Conservation (phyloP, 2,797 vertebrate species). For the Galago senegalensis region DNA sequence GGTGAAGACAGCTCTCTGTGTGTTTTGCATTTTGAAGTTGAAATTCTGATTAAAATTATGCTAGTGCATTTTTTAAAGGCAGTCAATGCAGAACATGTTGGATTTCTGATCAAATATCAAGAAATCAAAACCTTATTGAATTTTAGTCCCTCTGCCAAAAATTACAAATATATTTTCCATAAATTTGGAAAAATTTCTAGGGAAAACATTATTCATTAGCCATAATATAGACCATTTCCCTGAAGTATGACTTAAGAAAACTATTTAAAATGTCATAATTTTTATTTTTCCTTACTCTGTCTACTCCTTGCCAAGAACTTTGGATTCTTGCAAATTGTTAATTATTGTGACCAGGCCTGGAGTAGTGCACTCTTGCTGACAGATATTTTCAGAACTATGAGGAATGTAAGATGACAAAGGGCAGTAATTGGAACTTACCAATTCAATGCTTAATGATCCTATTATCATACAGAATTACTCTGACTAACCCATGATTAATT, state of each 20-base stretch:
- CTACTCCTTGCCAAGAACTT: slow-evolving; percentile 68
- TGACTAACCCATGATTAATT: slow-evolving; percentile 57
- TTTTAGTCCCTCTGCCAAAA: slow-evolving; percentile 71
- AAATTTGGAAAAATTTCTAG: slow-evolving; percentile 59
- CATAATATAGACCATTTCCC: slow-evolving; percentile 68
- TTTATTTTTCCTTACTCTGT: slow-evolving; percentile 46
- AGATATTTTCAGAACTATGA: slow-evolving; percentile 74
- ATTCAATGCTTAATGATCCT: slow-evolving; percentile 64
- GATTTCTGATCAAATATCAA: slow-evolving; percentile 80
- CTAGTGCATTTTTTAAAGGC: slow-evolving; percentile 73
- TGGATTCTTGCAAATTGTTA: slow-evolving; percentile 70
- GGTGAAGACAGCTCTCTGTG: slow-evolving; percentile 49
- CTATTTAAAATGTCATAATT: slow-evolving; percentile 6
- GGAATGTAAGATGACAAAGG: slow-evolving; percentile 52
- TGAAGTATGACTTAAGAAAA: slow-evolving; percentile 68
- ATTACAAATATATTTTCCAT: slow-evolving; percentile 73
- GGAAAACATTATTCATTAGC: slow-evolving; percentile 62
- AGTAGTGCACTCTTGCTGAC: slow-evolving; percentile 66
- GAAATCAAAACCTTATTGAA: slow-evolving; percentile 78
- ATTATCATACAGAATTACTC: slow-evolving; percentile 38
- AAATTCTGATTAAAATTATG: slow-evolving; percentile 79
- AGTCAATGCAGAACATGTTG: slow-evolving; percentile 69
- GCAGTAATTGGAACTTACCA: slow-evolving; percentile 63
- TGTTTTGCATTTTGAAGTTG: slow-evolving; percentile 80
- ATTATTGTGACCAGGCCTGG: neutral